Evolutionary conservation across 1,140 invertebrate genomes (phyloP), one percentile per base, ranked within the genome.

Genomic region (Cecropterus lyciades): DNA sequence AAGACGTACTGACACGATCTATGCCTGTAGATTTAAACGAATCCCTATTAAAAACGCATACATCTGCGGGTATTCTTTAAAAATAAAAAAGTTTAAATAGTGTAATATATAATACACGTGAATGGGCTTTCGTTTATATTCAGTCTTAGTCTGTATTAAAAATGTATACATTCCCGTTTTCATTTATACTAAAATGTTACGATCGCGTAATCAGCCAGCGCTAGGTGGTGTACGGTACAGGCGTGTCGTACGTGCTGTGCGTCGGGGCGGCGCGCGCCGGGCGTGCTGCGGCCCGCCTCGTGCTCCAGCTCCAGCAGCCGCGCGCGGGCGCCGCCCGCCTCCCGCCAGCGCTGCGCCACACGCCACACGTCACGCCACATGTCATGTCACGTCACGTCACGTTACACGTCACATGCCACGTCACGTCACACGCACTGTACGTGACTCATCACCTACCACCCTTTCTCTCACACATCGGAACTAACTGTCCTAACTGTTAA

Each of bases 271-370:
- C 79, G 73, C 48, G 84, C 87, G 73, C 87, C 89, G 59, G 91
- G 91, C 76, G 91, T 92, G 79, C 89, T 91, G 78, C 89, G 86
- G 65, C 89, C 91, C 77, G 82, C 79, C 75, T 89, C 89, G 68
- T 80, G 82, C 86, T 92, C 91, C 49, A 79, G 75, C 59, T 89
- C 87, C 71, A 92, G 83, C 70, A 92, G 85, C 7, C 85, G 80
- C 55, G 85, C 85, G 56, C 84, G 79, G 71, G 71, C 65, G 49
- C 53, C 66, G 49, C 30, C 27, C 59, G 37, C 46, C 33, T 69
- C 70, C 30, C 65, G 55, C 67, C 14, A 24, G 16, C 53, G 40
- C 62, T 57, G 20, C 64, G 49, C 63, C 66, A 33, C 67, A 66
- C 24, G 33, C 45, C 45, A 57, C 56, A 37, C 72, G 48, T 62